Evolutionary conservation across 2,888 invertebrate species (phyloP).

Genomic region (Drosophila nr. medialis): DNA sequence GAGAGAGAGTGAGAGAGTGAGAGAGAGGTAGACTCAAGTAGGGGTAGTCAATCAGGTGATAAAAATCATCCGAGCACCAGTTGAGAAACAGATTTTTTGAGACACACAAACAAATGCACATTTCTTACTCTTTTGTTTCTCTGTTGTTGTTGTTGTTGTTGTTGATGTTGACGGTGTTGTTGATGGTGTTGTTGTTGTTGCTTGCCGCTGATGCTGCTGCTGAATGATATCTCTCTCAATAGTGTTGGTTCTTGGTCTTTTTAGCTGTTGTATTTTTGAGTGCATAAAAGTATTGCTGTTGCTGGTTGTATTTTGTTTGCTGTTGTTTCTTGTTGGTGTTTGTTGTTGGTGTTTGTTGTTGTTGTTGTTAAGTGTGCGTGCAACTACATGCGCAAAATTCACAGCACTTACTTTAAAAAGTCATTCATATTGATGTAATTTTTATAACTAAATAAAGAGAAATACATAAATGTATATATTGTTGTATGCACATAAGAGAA

Average conservation of each 20-base stretch:
- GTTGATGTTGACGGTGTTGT: conserved; percentile 16
- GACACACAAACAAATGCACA: conserved; percentile 24
- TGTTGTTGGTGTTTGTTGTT: conserved; percentile 6
- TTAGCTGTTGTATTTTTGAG: conserved; percentile 35
- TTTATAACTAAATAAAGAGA: conserved; percentile 82
- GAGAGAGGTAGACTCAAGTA: background rate
- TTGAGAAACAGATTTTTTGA: conserved; percentile 12
- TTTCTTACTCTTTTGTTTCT: conserved; percentile 39
- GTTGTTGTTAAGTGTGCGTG: conserved; percentile 45
- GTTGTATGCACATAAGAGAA: conserved; percentile 48
- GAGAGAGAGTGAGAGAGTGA: conserved; percentile 9
- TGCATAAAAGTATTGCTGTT: conserved; percentile 24
- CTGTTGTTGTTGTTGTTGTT: conserved; percentile 5
- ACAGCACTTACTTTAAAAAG: conserved; percentile 80
- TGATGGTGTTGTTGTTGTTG: conserved; percentile 17
- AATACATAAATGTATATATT: conserved; percentile 50
- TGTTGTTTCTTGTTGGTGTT: conserved; percentile 6
- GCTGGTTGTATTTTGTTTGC: conserved; percentile 15
- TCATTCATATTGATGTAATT: conserved; percentile 84
- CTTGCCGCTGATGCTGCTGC: conserved; percentile 22
- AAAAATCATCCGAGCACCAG: conserved; percentile 24
- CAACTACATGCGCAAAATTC: conserved; percentile 56
- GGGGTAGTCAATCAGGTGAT: conserved; percentile 8
- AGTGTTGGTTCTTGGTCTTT: conserved; percentile 37
- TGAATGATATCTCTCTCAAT: conserved; percentile 12